A percentile compares a stretch with the other conserved stretches of the same genome.
These are phyloP conservation scores for Drosophila pegasa DNA, from an alignment of 2,888 invertebrate species.

Conservation along the genomic window DNA sequence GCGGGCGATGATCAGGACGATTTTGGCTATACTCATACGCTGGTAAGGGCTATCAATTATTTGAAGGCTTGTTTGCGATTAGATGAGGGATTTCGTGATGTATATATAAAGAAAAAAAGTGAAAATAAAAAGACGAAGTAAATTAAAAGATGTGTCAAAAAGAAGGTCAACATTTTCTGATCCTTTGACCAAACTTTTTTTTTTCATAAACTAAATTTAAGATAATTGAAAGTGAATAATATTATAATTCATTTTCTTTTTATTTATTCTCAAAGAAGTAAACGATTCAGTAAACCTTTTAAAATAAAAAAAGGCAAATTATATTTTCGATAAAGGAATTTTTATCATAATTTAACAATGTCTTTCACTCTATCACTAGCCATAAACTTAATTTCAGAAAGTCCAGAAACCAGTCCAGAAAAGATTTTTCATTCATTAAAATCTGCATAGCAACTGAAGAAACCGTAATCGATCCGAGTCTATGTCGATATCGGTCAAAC, in stretches of 20 bases:
- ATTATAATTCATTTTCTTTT: no score
- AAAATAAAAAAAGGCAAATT: background rate
- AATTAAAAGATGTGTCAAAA: no score
- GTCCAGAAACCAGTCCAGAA: slow-evolving; percentile 31
- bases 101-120: no score
- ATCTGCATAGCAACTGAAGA: background rate
- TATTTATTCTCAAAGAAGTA: no score
- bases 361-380: background rate
- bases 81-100: no score
- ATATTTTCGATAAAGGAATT: no score
- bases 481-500: background rate
- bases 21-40: slow-evolving; percentile 48
- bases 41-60: slow-evolving; percentile 29
- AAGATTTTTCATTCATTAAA: background rate
- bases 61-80: no score
- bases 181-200: no score
- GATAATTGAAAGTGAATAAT: no score
- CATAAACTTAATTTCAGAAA: slow-evolving; percentile 2
- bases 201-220: no score
- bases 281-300: background rate
- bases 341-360: background rate
- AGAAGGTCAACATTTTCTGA: no score
- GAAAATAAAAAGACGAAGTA: no score
- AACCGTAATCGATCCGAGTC: background rate
- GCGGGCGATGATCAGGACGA: slow-evolving; percentile 50